These are phyloP conservation scores for Bubalus kerabau DNA, from an alignment of 2,113 vertebrate genomes.

Conservation along the genomic window DNA sequence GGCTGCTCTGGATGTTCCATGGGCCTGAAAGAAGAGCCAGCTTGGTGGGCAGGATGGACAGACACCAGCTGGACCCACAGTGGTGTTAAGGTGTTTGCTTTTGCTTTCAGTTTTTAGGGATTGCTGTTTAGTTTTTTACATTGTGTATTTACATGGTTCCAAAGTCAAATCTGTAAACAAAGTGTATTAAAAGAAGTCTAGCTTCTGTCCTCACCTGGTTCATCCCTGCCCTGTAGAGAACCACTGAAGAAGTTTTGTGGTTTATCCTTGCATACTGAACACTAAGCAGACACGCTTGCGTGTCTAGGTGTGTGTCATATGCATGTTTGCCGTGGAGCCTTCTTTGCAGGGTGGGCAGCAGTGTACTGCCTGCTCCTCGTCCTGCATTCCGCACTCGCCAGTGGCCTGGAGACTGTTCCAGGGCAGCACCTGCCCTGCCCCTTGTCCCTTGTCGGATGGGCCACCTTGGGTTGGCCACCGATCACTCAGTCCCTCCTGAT, in stretches of 20 bases:
- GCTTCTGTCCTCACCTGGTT: not conserved
- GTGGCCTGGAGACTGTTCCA: rapidly evolving
- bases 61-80: not conserved
- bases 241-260: not conserved
- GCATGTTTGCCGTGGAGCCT: rapidly evolving
- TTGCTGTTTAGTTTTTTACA: not conserved
- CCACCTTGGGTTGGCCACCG: rapidly evolving
- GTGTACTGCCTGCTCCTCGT: rapidly evolving
- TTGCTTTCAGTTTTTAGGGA: not conserved
- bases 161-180: not conserved
- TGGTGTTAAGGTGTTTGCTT: not conserved
- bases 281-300: rapidly evolving
- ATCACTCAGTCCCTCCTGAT: not conserved
- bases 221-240: not conserved
- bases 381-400: not conserved
- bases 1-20: not conserved
- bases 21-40: not conserved
- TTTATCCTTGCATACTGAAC: not conserved
- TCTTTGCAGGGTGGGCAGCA: not conserved
- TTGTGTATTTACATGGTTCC: not conserved
- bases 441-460: not conserved
- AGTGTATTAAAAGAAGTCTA: not conserved
- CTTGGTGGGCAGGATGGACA: rapidly evolving
- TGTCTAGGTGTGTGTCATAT: rapidly evolving
- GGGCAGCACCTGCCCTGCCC: not conserved